Percentiles rank a stretch among this genome's conserved stretches.
Conservation (phyloP, 2,888 invertebrate species). For the Agriopis marginaria region DNA sequence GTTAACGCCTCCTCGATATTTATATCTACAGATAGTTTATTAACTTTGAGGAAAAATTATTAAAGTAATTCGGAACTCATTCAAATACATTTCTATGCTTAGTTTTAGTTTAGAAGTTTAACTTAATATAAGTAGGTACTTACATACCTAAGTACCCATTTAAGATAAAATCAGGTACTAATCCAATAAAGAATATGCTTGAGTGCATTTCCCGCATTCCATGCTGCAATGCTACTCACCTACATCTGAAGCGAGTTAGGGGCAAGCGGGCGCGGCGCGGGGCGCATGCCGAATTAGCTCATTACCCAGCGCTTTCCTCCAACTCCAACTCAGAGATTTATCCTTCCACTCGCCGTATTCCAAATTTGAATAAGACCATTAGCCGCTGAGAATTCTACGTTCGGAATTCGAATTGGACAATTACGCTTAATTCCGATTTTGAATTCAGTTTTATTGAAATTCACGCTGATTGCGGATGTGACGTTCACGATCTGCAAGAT, state of each 20-base stretch:
- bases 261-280: conserved; percentile 32
- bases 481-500: conserved; percentile 15
- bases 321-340: conserved; percentile 61
- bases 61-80: background rate
- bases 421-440: conserved; percentile 49
- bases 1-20: conserved; percentile 36
- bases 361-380: conserved; percentile 71
- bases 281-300: conserved; percentile 75
- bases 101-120: background rate
- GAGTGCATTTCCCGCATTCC: conserved; percentile 60
- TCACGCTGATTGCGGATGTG: conserved; percentile 33
- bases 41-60: conserved; percentile 1
- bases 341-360: conserved; percentile 64
- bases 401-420: conserved; percentile 54
- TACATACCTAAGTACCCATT: background rate
- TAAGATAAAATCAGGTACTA: conserved; percentile 7
- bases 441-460: conserved; percentile 46
- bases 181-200: conserved; percentile 42
- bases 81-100: background rate
- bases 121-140: background rate
- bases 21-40: conserved; percentile 12
- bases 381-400: conserved; percentile 57
- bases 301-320: conserved; percentile 65
- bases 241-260: conserved; percentile 49
- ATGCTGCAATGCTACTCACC: conserved; percentile 53